Evolutionary conservation across 64 coral and sea anemone species (phyloP).

Genomic region (Pocillopora verrucosa): DNA sequence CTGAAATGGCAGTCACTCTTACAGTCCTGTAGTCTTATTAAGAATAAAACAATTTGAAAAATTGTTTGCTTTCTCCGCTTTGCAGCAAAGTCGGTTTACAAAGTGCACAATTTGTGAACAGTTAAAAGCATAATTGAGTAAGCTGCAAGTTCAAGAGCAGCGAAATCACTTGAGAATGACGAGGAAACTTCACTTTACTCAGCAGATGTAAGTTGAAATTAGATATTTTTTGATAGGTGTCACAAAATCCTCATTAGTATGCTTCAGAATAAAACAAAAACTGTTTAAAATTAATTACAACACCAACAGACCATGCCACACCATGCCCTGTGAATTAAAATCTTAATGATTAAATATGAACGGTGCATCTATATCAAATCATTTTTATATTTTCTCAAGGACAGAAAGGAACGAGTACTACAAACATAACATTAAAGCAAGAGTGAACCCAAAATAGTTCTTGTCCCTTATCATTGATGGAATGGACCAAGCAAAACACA

Average conservation of each 20-base stretch:
- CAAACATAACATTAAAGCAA: neutral
- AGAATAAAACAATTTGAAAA: no score
- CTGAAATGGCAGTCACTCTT: no score
- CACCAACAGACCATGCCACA: neutral
- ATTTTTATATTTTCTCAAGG: neutral
- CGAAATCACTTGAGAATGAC: neutral
- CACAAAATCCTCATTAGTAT: no score
- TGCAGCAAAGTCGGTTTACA: no score
- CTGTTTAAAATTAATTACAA: no score
- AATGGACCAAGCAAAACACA: neutral
- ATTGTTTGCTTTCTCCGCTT: no score
- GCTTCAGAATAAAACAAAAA: no score
- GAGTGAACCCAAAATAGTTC: neutral
- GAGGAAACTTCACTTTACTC: neutral
- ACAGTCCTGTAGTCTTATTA: no score
- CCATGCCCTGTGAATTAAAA: neutral
- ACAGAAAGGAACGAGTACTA: neutral
- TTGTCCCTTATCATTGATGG: neutral
- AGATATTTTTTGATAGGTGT: no score
- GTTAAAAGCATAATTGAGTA: neutral
- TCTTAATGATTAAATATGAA: neutral
- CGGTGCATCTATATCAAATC: neutral
- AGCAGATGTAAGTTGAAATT: neutral
- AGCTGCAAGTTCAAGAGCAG: neutral
- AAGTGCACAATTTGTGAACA: no score